These are phyloP conservation scores for Rhinichthys osculus DNA, from an alignment of 2,797 vertebrate genomes.

Conservation along the genomic window DNA sequence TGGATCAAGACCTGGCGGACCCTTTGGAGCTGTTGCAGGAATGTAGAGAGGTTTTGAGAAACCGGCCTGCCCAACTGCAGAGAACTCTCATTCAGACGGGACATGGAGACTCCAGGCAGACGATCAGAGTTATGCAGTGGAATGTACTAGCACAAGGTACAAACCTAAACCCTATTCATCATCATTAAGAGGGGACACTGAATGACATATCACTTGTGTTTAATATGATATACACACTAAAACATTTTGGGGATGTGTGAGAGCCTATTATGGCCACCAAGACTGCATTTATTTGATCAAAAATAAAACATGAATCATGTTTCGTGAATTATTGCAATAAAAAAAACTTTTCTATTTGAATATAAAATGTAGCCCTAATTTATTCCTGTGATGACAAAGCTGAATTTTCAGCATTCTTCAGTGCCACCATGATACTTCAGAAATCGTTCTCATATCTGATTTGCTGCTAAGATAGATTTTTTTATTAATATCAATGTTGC, in stretches of 20 bases:
- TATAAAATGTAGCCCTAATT: background rate
- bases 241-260: background rate
- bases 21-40: conserved; percentile 87
- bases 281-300: background rate
- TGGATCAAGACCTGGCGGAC: conserved; percentile 77
- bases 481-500: background rate
- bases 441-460: background rate
- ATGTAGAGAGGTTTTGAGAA: conserved; percentile 86
- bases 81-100: conserved; percentile 81
- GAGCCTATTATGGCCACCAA: background rate
- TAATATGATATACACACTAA: background rate
- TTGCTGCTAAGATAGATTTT: background rate
- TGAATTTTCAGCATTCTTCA: background rate
- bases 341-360: background rate
- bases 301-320: background rate
- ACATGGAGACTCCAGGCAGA: conserved; percentile 11
- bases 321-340: background rate
- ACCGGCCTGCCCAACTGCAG: conserved; percentile 84
- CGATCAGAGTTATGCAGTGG: conserved; percentile 92
- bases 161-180: background rate
- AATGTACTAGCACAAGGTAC: conserved; percentile 97
- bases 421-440: background rate
- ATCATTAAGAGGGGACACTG: background rate
- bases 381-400: background rate
- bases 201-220: background rate